Percentiles rank a stretch among this genome's conserved stretches.
Conservation (phyloP, 2,888 invertebrate species). For the Rhamphomyia laevipes region DNA sequence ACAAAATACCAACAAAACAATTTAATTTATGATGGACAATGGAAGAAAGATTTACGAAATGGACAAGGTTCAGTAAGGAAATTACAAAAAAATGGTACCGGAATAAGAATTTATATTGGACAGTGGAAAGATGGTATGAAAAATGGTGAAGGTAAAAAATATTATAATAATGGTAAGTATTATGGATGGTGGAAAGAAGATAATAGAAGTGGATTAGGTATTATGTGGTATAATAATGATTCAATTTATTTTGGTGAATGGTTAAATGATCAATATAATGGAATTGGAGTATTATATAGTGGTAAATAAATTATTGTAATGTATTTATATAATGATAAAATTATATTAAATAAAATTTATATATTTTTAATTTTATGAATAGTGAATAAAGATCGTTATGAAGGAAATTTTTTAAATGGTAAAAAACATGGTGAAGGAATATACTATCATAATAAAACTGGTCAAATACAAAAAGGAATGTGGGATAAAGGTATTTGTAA, state of each 20-base stretch:
- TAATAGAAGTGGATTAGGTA: slow-evolving; percentile 29
- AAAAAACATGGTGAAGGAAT: slow-evolving; percentile 34
- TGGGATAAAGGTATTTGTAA: slow-evolving; percentile 29
- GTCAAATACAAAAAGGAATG: slow-evolving; percentile 34
- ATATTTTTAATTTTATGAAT: background rate
- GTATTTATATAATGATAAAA: background rate
- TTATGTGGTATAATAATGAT: slow-evolving; percentile 30
- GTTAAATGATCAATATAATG: slow-evolving; percentile 26
- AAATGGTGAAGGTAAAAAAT: slow-evolving; percentile 33
- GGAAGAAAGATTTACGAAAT: slow-evolving; percentile 26
- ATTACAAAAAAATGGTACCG: slow-evolving; percentile 21
- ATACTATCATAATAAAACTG: slow-evolving; percentile 30
- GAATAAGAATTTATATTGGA: slow-evolving; percentile 27
- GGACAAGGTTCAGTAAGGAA: slow-evolving; percentile 29
- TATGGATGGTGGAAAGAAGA: slow-evolving; percentile 29
- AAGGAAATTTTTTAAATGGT: slow-evolving; percentile 30
- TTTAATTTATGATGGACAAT: slow-evolving; percentile 31
- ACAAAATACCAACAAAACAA: slow-evolving; percentile 11
- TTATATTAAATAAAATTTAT: background rate
- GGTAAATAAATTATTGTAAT: slow-evolving; percentile 16
- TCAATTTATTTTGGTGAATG: slow-evolving; percentile 32
- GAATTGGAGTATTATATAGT: slow-evolving; percentile 29
- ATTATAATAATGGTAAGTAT: slow-evolving; percentile 27
- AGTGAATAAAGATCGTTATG: slow-evolving; percentile 35
- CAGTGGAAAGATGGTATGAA: slow-evolving; percentile 28